Evolutionary conservation across 2,888 invertebrate species (phyloP).

Genomic region (Noctua fimbriata): DNA sequence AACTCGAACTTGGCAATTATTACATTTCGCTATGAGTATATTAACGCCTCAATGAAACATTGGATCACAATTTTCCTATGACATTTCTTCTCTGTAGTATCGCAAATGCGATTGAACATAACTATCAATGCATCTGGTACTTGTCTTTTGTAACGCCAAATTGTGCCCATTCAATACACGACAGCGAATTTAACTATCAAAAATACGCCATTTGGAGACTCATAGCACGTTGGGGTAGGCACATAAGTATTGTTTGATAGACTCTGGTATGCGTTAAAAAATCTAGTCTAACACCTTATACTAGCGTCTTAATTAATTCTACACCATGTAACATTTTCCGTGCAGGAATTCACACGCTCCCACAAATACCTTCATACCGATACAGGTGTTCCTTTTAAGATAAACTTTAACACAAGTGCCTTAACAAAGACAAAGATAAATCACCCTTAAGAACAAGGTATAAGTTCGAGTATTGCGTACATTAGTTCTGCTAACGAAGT

Average conservation of each 20-base stretch:
- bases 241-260: neutral
- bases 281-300: neutral
- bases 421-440: conserved; percentile 14
- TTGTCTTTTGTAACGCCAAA: neutral
- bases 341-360: conserved; percentile 27
- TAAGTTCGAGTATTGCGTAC: conserved; percentile 30
- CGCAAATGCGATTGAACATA: neutral
- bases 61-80: neutral
- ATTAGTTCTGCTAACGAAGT: conserved; percentile 34
- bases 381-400: conserved; percentile 42
- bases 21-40: too few species aligned
- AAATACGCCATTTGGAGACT: neutral
- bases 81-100: neutral
- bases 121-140: neutral
- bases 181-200: neutral
- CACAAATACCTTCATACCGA: conserved; percentile 38
- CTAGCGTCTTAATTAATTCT: neutral
- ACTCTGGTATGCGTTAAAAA: neutral
- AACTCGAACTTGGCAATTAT: neutral
- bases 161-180: neutral
- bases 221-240: neutral
- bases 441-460: neutral
- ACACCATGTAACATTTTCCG: conserved; percentile 11
- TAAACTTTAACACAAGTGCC: conserved; percentile 26
- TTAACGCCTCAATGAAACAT: neutral